Conservation (phyloP, 1,140 invertebrate genomes). For the Steinernema khuongi region DNA sequence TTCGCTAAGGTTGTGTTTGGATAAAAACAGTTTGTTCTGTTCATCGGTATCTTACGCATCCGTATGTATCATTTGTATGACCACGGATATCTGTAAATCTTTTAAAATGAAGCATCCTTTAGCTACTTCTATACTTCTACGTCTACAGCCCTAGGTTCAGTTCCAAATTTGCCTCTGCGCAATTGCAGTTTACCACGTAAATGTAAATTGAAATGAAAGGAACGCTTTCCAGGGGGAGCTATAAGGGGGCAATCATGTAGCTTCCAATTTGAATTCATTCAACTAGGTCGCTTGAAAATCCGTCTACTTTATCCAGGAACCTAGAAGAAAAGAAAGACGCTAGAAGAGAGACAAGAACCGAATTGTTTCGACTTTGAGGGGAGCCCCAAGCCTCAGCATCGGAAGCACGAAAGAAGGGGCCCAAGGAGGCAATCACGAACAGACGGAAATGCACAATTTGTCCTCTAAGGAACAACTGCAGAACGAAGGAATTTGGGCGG, state of each 20-base stretch:
- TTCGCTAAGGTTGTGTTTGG: no score
- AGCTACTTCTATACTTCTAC: no score
- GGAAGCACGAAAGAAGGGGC: slow-evolving; percentile 19
- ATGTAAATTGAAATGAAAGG: neutral
- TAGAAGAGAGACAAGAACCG: neutral
- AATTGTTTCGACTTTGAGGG: slow-evolving; percentile 11
- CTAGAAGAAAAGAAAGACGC: neutral
- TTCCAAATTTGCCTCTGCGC: neutral
- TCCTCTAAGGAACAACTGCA: no score
- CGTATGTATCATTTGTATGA: no score
- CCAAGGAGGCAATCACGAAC: neutral
- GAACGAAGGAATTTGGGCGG: no score
- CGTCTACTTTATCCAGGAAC: slow-evolving; percentile 1
- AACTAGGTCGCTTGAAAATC: no score
- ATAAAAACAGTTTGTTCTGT: no score
- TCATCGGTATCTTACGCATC: no score
- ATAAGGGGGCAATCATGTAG: neutral
- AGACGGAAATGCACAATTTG: no score
- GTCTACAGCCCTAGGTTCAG: no score
- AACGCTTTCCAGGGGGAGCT: neutral
- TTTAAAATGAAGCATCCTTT: no score
- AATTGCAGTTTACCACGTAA: neutral
- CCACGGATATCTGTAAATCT: no score
- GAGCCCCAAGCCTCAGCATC: neutral
- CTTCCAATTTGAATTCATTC: neutral